Evolutionary conservation across 2,888 invertebrate genomes (phyloP), one percentile per base, ranked within the genome.

Genomic region (Catocala fraxini): DNA sequence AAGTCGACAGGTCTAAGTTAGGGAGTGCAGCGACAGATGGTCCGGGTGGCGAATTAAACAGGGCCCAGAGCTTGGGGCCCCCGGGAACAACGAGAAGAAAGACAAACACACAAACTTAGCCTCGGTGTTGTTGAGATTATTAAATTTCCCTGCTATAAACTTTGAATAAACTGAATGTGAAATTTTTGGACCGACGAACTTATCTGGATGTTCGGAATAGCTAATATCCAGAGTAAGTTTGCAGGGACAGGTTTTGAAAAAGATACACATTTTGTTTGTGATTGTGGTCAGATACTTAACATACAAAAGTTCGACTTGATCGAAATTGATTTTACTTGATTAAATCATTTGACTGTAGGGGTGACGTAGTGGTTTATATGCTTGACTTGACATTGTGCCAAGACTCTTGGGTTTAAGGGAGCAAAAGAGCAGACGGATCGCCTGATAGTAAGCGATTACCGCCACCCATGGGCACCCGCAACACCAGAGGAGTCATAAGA

Each of bases 41-140:
- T 77, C 76, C 76, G 75, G 80, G 82, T 74, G 77, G 73, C 71
- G 88, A 86, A 85, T 75, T 75, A 75, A 73, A 75, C 65, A 62
- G 69, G 65, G 42, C 70, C 73, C 35, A 72, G 56, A 41, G 56
- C 43, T 51, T 48, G 45, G 39, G 53, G 48, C 54, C 57, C 70
- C 71, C 65, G 75, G 72, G 75, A 82, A 73, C 79, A 74, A 67
- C 81, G 74, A 78, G 79, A 80, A 83, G 84, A 82, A 85, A 85
- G 81, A 86, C 86, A 87, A 88, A 88, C 87, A 87, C 80, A 76
- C 81, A 79, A 85, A 88, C 82, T 88, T 86, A 75, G 75, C 65
- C 72, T 76, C 75, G 75, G 77, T 82, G 84, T 85, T 85, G 85
- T 84, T 81, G 77, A 82, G 82, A 83, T 87, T 87, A 88, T 87